Percentiles rank a stretch among this genome's conserved stretches.
These are phyloP conservation scores for Drosophila histrio DNA, from an alignment of 2,888 invertebrate genomes.

Conservation along the genomic window DNA sequence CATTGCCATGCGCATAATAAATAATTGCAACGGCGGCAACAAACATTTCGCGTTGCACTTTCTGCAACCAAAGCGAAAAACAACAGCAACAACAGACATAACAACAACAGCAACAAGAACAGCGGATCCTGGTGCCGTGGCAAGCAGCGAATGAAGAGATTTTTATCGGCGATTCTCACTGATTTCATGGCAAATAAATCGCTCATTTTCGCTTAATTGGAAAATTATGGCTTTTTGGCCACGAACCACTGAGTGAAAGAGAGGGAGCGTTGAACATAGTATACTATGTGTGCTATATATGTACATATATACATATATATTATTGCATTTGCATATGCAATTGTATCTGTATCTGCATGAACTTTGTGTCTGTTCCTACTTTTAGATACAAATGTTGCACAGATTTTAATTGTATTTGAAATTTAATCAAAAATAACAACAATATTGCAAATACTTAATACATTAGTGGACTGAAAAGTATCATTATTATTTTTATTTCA, in stretches of 20 bases:
- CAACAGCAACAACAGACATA: constrained; percentile 43
- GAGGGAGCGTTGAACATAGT: too few relatives aligned
- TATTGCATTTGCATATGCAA: constrained; percentile 52
- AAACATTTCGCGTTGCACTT: constrained; percentile 76
- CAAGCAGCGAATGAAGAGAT: constrained; percentile 82
- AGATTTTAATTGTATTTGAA: constrained; percentile 32
- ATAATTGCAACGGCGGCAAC: constrained; percentile 75
- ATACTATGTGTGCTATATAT: not conserved
- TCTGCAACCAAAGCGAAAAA: constrained; percentile 72
- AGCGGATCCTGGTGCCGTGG: constrained; percentile 45
- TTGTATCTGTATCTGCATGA: constrained; percentile 28
- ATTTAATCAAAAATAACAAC: not conserved
- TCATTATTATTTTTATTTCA: not conserved
- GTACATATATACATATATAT: not conserved
- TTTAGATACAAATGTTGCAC: constrained; percentile 42
- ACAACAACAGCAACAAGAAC: constrained; percentile 28
- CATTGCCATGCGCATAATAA: constrained; percentile 73
- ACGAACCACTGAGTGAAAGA: constrained; percentile 28
- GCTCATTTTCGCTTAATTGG: constrained; percentile 85
- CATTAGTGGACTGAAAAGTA: not conserved
- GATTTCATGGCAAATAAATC: constrained; percentile 85
- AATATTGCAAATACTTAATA: constrained; percentile 8
- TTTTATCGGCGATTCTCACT: constrained; percentile 84
- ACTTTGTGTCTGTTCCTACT: constrained; percentile 29
- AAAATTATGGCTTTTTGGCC: constrained; percentile 83